Evolutionary conservation across 2,797 vertebrate species (phyloP).

Genomic region (Enteromius afrohamiltoni): DNA sequence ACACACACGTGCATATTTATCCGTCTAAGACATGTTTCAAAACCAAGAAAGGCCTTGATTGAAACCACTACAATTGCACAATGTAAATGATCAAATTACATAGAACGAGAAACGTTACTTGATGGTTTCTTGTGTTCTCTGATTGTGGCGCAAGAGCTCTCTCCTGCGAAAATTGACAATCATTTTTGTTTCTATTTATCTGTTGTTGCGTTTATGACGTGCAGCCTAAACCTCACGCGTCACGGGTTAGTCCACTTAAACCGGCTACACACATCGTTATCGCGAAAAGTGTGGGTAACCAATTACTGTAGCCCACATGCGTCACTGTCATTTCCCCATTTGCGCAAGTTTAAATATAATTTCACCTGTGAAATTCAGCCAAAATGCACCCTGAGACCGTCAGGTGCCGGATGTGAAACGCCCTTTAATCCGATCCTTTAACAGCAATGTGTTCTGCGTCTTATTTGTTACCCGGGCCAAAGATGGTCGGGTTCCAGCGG

Average conservation of each 20-base stretch:
- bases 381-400: background rate
- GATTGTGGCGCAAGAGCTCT: background rate
- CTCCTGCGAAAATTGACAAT: background rate
- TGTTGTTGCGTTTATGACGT: background rate
- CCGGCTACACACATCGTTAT: background rate
- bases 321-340: slow-evolving; percentile 3
- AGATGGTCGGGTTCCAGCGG: slow-evolving; percentile 64
- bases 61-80: background rate
- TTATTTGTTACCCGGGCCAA: slow-evolving; percentile 65
- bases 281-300: background rate
- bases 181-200: background rate
- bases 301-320: background rate
- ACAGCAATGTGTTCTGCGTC: slow-evolving; percentile 41
- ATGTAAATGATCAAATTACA: background rate
- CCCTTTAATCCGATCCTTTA: slow-evolving; percentile 2
- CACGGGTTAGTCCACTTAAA: background rate
- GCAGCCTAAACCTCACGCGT: slow-evolving; percentile 13
- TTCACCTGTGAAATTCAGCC: background rate
- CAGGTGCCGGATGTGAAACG: slow-evolving; percentile 13
- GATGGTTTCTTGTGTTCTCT: background rate
- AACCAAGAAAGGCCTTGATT: background rate
- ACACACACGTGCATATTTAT: background rate
- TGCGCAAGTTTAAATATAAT: slow-evolving; percentile 11
- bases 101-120: too few relatives aligned
- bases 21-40: background rate